Evolutionary conservation across 2,888 invertebrate genomes (phyloP).

Genomic region (Lepidonotus clava): DNA sequence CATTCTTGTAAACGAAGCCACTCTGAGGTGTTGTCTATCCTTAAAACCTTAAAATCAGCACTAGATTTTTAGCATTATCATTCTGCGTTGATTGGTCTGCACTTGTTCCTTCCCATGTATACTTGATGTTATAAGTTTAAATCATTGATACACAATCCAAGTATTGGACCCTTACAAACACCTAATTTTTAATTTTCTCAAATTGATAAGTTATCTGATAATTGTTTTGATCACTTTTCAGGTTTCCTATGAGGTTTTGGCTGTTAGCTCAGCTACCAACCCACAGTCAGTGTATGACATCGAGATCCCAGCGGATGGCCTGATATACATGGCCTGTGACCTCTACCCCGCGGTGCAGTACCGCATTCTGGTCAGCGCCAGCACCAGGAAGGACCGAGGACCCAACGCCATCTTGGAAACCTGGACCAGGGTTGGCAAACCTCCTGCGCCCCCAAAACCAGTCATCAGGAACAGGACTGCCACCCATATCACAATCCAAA

Average conservation of each 20-base stretch:
- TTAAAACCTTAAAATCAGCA: too few relatives aligned
- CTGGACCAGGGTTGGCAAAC: slow-evolving; percentile 87
- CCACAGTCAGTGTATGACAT: not conserved
- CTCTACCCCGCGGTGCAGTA: slow-evolving; percentile 89
- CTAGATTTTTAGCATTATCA: too few relatives aligned
- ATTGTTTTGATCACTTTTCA: too few relatives aligned
- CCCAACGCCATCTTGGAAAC: slow-evolving; percentile 82
- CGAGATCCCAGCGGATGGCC: not conserved
- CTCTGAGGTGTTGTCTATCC: too few relatives aligned
- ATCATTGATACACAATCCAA: too few relatives aligned
- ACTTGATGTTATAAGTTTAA: too few relatives aligned
- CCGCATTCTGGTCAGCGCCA: slow-evolving; percentile 73
- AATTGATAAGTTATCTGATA: too few relatives aligned
- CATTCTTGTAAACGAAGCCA: too few relatives aligned
- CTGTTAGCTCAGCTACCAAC: slow-evolving; percentile 71
- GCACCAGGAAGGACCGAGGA: slow-evolving; percentile 82
- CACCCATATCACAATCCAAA: slow-evolving; percentile 85
- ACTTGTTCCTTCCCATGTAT: too few relatives aligned
- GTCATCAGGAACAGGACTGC: slow-evolving; percentile 84
- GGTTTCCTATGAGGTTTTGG: slow-evolving; percentile 71
- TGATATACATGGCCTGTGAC: slow-evolving; percentile 76
- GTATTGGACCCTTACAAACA: too few relatives aligned
- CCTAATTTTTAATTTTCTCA: too few relatives aligned
- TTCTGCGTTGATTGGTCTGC: too few relatives aligned
- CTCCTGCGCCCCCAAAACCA: slow-evolving; percentile 86